Evolutionary conservation across 2,113 vertebrate species (phyloP).

Genomic region (Guaruba guarouba): DNA sequence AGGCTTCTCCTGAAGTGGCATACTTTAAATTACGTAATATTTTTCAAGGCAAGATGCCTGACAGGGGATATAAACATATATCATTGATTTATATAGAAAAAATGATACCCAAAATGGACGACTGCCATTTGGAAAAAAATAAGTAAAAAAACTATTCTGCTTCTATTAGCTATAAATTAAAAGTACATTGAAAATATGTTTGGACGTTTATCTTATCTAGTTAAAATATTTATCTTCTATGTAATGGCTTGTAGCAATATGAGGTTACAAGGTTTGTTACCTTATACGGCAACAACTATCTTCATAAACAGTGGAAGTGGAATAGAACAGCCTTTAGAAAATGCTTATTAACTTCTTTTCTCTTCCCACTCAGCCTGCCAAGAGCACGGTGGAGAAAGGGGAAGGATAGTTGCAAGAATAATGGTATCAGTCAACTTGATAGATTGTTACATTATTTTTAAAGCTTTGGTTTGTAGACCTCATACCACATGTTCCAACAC

Average conservation of each 20-base stretch:
- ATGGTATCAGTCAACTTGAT: neutral
- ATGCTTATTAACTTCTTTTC: neutral
- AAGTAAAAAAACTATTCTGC: neutral
- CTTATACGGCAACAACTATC: neutral
- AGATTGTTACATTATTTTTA: neutral
- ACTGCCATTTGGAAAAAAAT: neutral
- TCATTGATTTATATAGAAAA: neutral
- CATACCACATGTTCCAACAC: neutral
- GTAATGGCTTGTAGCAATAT: neutral
- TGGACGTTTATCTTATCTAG: neutral
- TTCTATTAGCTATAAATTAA: neutral
- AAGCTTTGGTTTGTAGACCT: neutral
- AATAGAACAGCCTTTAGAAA: neutral
- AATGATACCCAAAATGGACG: neutral
- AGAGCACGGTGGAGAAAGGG: neutral
- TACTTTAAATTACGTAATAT: constrained; percentile 23
- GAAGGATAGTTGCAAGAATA: neutral
- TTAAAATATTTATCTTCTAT: neutral
- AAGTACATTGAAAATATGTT: neutral
- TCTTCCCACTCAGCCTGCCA: neutral
- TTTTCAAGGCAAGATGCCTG: constrained; percentile 21
- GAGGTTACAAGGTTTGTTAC: neutral
- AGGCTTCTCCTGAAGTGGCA: constrained; percentile 13
- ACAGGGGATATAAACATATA: neutral
- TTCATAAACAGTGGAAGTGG: neutral